Conservation (phyloP, 1,140 invertebrate genomes). For the Idris sp. region DNA sequence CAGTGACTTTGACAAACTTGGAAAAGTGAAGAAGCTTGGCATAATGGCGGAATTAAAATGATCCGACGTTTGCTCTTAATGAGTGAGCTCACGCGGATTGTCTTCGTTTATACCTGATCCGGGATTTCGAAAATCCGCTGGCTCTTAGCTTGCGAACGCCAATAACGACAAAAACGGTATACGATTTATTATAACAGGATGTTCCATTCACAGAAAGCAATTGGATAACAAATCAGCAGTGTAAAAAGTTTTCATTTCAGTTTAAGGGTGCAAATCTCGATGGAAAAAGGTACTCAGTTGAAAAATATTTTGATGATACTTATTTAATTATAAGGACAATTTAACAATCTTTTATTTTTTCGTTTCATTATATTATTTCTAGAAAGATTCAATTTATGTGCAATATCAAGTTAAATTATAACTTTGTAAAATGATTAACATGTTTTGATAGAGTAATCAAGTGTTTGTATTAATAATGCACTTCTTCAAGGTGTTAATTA, state of each 20-base stretch:
- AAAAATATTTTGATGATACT: too few relatives aligned
- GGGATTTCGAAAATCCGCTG: conserved; percentile 21
- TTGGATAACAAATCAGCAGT: conserved; percentile 38
- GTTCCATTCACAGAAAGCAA: conserved; percentile 27
- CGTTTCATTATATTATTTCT: too few relatives aligned
- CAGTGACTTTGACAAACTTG: conserved; percentile 11
- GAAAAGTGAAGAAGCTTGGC: background rate
- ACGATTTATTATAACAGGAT: conserved; percentile 46
- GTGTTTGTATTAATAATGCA: conserved; percentile 17
- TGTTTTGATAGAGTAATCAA: conserved; percentile 6
- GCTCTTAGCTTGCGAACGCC: conserved; percentile 1
- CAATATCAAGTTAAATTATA: background rate
- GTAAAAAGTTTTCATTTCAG: conserved; percentile 33
- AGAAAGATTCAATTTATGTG: too few relatives aligned
- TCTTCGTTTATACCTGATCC: conserved; percentile 27
- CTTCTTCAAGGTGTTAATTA: conserved; percentile 32
- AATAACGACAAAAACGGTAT: conserved; percentile 23
- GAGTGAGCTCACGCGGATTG: conserved; percentile 18
- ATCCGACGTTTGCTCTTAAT: conserved; percentile 18
- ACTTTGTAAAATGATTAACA: background rate
- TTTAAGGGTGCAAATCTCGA: conserved; percentile 19
- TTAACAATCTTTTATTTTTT: too few relatives aligned
- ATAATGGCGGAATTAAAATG: conserved; percentile 26
- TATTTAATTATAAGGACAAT: too few relatives aligned
- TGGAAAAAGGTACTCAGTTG: too few relatives aligned